Evolutionary conservation across 2,113 vertebrate genomes (phyloP), one percentile per base, ranked within the genome.

Genomic region (Salvelinus alpinus): DNA sequence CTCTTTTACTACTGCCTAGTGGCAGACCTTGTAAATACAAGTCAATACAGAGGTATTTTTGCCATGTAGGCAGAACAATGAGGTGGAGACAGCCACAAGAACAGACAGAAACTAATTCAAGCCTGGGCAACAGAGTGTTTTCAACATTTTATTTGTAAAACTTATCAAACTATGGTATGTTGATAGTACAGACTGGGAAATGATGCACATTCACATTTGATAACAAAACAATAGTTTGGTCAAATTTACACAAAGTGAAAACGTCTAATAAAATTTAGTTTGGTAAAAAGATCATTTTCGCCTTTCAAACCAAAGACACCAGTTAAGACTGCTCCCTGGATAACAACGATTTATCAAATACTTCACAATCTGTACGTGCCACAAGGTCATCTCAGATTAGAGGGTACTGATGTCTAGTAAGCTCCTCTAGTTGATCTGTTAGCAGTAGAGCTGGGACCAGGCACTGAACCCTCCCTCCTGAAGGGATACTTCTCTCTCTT

Each of bases 81-180:
- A 51, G 48, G 14, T 11, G 3, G 47, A 31, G 4, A 34, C 38
- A 9, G 38, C 38, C 1, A 34, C 31, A 34, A 34, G 31, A 6
- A 9, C 38, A 54, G 51, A 54, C 14, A 54, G 51, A 54, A 5
- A 54, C 38, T 11, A 44, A 44, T 44, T 44, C 8, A 44, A 44
- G 38, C 38, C 9, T 4, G 14, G 16, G 16, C 13, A 13, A 54
- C 13, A 54, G 51, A 54, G 16, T 16, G 12, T 54, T 16, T 18
- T 34, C 18, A 38, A 68, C 5, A 44, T 68, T 68, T 68, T 68
- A 68, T 68, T 68, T 7, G 66, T 8, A 68, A 68, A n/a, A 8
- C 18, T 16, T 38, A 68, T n/a, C 31, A 38, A 24, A 31, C 66
- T 27, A 38, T 29, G 14, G 20, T 29, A 38, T 22, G 16, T 16